Evolutionary conservation across 2,797 vertebrate genomes (phyloP), one percentile per base, ranked within the genome.

Genomic region (Schizopygopsis malacanthus): DNA sequence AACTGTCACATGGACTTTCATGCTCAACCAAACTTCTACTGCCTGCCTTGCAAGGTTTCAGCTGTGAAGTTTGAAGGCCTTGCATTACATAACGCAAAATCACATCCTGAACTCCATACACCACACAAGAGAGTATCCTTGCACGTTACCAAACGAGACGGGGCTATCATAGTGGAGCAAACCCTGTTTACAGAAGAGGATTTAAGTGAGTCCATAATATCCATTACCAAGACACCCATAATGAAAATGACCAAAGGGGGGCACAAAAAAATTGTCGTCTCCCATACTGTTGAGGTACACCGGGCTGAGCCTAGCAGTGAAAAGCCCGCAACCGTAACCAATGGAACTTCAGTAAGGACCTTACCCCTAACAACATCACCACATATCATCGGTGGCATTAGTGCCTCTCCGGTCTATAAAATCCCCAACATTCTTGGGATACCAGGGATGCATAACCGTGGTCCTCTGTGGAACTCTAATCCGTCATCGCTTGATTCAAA

Each of bases 161-260:
- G 93, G 77, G 92, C 92, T n/a, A 95, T 95, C 0, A 92, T 95
- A 0, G 96, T 99, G 89, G 97, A 99, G 90, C 98, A 99, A 92
- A 97, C 94, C 71, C 91, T 96, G 87, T 94, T 96, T 88, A 92
- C 91, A 4, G 92, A 93, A 0, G 95, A 96, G 73, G 92, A 96
- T 88, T 94, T 90, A 78, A 91, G 85, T 10, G 97, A 98, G 90
- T 94, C 95, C 5, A 97, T 96, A 87, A 97, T 99, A 91, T 96
- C 97, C 88, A 96, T 98, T 87, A 97, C 96, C 91, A 99, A 98
- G 96, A 98, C 97, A 10, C 98, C 98, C 20, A 98, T 99, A 87
- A 97, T 98, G 96, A 99, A 97, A 93, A 97, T 97, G 94, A 97
- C 95, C 91, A 99, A 97, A 94, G 93, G 96, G 0, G 98, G 99